A percentile compares a stretch with the other conserved stretches of the same genome.
Conservation (phyloP, 2,113 vertebrate genomes). For the Anolis carolinensis region DNA sequence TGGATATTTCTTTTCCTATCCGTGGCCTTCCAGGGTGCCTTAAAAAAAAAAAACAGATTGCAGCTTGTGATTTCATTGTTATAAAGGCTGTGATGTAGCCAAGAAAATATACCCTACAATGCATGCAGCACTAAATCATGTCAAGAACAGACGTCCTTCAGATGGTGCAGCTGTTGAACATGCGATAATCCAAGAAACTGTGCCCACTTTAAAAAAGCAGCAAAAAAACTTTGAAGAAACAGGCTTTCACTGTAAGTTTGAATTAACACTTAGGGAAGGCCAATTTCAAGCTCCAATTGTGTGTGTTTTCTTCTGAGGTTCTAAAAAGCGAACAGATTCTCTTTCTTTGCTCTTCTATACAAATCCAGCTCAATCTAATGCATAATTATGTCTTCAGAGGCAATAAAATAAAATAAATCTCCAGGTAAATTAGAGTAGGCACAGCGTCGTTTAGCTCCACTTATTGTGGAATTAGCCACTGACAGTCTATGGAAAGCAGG, state of each 20-base stretch:
- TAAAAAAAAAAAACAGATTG: background rate
- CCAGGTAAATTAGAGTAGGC: background rate
- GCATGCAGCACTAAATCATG: background rate
- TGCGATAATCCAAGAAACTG: background rate
- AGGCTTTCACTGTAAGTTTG: background rate
- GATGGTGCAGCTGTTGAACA: background rate
- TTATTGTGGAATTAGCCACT: conserved; percentile 11
- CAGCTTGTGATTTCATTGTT: background rate
- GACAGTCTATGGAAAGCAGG: conserved; percentile 13
- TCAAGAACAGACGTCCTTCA: background rate
- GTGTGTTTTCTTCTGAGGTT: background rate
- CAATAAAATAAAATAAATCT: background rate
- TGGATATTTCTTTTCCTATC: background rate
- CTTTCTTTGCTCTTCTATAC: background rate
- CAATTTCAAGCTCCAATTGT: rapidly evolving
- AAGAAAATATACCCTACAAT: background rate
- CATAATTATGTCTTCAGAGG: rapidly evolving
- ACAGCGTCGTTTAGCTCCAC: conserved; percentile 6
- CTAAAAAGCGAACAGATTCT: rapidly evolving
- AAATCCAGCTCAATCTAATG: rapidly evolving
- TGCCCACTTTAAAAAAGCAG: background rate
- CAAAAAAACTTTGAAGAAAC: background rate
- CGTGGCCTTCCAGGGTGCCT: background rate
- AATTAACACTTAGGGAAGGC: background rate
- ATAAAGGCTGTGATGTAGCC: background rate